Conservation (phyloP, 2,888 invertebrate species). For the Rhamnusium bicolor region DNA sequence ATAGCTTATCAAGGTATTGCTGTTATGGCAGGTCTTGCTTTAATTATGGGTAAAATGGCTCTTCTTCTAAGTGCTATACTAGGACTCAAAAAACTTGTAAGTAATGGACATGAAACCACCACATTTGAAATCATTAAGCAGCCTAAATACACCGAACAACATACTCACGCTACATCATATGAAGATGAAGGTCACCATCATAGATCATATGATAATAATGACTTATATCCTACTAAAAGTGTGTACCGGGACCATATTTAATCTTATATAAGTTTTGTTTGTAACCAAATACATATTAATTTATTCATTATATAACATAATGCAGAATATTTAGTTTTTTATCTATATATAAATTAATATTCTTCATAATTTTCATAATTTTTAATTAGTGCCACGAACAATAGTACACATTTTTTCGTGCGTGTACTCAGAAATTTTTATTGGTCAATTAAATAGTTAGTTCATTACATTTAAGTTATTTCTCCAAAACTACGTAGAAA, state of each 20-base stretch:
- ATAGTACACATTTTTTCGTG: too few species aligned
- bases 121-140: constrained; percentile 90
- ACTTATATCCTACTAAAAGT: not conserved
- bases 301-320: not conserved
- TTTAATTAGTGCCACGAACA: too few species aligned
- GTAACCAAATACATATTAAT: not conserved
- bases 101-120: constrained; percentile 82
- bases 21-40: constrained; percentile 83
- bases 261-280: too few species aligned
- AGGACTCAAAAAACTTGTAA: constrained; percentile 85
- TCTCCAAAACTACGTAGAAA: too few species aligned
- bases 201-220: constrained; percentile 34
- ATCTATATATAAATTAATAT: too few species aligned
- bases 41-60: constrained; percentile 89
- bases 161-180: constrained; percentile 77
- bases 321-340: too few species aligned
- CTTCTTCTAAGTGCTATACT: constrained; percentile 85
- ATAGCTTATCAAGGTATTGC: constrained; percentile 85
- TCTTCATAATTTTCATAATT: too few species aligned
- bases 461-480: too few species aligned
- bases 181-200: constrained; percentile 56
- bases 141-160: constrained; percentile 85
- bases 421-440: too few species aligned
- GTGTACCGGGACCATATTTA: not conserved
- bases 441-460: too few species aligned